phyloP scores from a whole-genome alignment of 92 coral and sea anemone species.

The Scolanthus callimorphus region DNA sequence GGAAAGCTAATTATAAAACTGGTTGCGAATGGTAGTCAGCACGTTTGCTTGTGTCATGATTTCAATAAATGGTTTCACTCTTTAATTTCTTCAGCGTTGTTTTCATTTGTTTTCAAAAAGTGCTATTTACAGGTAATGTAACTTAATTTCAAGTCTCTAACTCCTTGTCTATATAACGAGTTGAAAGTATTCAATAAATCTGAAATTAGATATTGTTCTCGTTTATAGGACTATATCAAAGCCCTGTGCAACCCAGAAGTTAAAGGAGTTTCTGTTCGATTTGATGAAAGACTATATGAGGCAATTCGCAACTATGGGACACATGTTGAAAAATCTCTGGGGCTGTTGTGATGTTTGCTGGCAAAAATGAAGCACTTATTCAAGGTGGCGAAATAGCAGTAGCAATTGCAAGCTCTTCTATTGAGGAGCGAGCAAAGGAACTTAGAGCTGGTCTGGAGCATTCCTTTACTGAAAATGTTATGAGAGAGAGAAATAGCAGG shows the following conservation, averaged over 20 bases:
- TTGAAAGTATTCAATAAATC: too few species aligned
- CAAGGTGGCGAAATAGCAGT: constrained; percentile 71
- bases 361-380: constrained; percentile 24
- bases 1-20: too few species aligned
- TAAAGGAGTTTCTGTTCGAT: constrained; percentile 13
- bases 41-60: too few species aligned
- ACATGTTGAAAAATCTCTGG: constrained; percentile 55
- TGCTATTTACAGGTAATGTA: too few species aligned
- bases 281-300: constrained; percentile 30
- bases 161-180: too few species aligned
- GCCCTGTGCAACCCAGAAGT: constrained; percentile 62
- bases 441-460: constrained; percentile 10
- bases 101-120: too few species aligned
- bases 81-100: too few species aligned
- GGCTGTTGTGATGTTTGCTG: constrained; percentile 62
- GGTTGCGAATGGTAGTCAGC: too few species aligned
- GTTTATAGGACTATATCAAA: constrained; percentile 55
- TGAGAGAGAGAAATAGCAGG: neutral
- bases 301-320: constrained; percentile 20
- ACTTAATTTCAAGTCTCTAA: too few species aligned
- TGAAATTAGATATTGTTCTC: neutral
- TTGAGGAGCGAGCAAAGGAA: constrained; percentile 52
- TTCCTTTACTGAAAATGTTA: neutral
- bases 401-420: constrained; percentile 52
- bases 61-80: too few species aligned